These are phyloP conservation scores for Galeruca laticollis DNA, from an alignment of 2,888 invertebrate genomes.

Conservation along the genomic window DNA sequence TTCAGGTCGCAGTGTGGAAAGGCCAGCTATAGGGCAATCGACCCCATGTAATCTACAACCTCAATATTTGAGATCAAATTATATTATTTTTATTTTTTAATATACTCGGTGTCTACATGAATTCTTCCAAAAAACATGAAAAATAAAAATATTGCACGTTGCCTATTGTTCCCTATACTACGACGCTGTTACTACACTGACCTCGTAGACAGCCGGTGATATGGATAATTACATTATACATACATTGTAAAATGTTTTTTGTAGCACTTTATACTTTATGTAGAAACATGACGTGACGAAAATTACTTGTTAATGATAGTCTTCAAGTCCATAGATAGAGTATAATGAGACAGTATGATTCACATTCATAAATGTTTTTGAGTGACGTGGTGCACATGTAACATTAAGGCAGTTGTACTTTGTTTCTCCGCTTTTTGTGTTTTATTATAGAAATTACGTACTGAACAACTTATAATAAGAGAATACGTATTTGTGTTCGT, in stretches of 20 bases:
- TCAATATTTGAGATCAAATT: no score
- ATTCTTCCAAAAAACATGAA: no score
- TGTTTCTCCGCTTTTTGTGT: not conserved
- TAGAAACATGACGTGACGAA: conserved; percentile 16
- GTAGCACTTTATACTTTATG: conserved; percentile 11
- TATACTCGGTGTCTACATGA: no score
- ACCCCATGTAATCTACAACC: no score
- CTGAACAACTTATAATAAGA: not conserved
- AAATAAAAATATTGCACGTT: no score
- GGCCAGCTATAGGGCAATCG: no score
- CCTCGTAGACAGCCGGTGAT: not conserved
- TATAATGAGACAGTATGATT: conserved; percentile 17
- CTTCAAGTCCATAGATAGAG: conserved; percentile 10
- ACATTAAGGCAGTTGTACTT: conserved; percentile 9
- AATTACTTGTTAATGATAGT: conserved; percentile 16
- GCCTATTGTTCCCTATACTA: not conserved
- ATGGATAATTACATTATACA: conserved; percentile 14
- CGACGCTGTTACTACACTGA: not conserved
- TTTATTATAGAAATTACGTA: conserved; percentile 8
- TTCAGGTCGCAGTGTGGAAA: no score
- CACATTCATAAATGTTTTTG: conserved; percentile 17
- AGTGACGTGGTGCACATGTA: conserved; percentile 9
- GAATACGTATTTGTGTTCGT: not conserved
- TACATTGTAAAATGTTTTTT: conserved; percentile 15
- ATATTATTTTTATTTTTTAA: no score